Percentiles rank a stretch among this genome's conserved stretches.
Evolutionary conservation across 2,113 vertebrate genomes (phyloP).

Genomic region (Siphamia tubifer): DNA sequence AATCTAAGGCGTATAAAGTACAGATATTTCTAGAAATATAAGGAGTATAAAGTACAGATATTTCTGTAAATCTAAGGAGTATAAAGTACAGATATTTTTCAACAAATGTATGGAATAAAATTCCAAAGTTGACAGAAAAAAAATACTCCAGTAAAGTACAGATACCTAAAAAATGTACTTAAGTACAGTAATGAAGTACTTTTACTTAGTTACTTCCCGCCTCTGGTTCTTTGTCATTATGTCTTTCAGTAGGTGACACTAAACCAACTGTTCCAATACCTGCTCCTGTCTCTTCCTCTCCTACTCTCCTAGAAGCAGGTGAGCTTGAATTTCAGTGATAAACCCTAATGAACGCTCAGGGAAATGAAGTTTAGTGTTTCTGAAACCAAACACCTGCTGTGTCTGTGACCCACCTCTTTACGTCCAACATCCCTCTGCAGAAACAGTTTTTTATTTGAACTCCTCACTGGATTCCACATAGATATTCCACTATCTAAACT

Average conservation of each 20-base stretch:
- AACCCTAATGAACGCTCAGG: conserved; percentile 38
- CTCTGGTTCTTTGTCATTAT: background rate
- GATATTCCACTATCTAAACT: background rate
- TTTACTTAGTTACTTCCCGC: no score
- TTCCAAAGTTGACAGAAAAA: no score
- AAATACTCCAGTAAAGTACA: no score
- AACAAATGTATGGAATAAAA: no score
- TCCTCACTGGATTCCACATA: background rate
- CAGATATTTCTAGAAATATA: no score
- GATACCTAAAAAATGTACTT: no score
- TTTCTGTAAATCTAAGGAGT: no score
- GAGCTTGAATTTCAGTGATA: conserved; percentile 36
- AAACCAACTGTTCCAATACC: background rate
- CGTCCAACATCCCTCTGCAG: background rate
- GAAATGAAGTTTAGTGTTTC: conserved; percentile 17
- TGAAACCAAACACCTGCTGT: conserved; percentile 4
- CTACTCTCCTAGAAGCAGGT: background rate
- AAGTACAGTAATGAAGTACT: no score
- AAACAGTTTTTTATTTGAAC: background rate
- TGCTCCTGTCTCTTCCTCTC: background rate
- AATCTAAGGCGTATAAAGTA: no score
- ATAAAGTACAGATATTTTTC: no score
- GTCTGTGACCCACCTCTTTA: background rate
- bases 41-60: no score
- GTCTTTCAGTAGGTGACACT: background rate